Evolutionary conservation across 2,113 vertebrate genomes (phyloP), one percentile per base, ranked within the genome.

Genomic region (Tragulus kanchil): DNA sequence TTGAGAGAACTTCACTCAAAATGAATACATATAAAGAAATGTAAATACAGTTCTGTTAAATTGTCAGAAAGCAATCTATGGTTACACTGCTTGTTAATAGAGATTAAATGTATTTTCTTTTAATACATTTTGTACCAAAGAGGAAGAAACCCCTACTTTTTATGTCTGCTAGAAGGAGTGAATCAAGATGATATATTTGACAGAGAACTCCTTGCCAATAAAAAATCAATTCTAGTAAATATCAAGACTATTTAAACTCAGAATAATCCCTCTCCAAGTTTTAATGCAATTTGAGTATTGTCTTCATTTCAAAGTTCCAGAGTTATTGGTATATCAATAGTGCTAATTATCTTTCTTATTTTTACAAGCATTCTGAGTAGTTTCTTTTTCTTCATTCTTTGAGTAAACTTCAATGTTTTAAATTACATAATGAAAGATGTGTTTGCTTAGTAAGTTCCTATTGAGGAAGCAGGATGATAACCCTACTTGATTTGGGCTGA

Each of bases 191-290:
- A 87, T 54, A 31, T 15, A 77, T 93, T 48, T 89, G 73, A 94
- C 21, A 97, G 85, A n/a, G 78, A 96, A 85, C 13, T 71, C 10
- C 14, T 59, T 69, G 9, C 45, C 26, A 89, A 89, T 78, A 73
- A 48, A 96, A 94, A 59, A 69, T 56, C 14, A 94, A 26, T 93
- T 90, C 3, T 95, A 65, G 10, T 85, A 89, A 79, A 96, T 89
- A 91, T 83, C 7, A 82, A 91, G 15, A 1, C 25, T 59, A 28
- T 56, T 88, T 93, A 84, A 93, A 26, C 13, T 79, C 17, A 25
- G 82, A 84, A 90, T 65, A 71, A 52, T 19, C 8, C 8, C 10
- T 13, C 21, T 31, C 10, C 42, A 81, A 90, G 42, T 92, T 94
- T 87, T 85, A 96, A 71, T 28, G 48, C 6, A 78, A 13, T 78